These are phyloP conservation scores for Pterobdella sp. DNA, from an alignment of 2,888 invertebrate genomes.

Conservation along the genomic window DNA sequence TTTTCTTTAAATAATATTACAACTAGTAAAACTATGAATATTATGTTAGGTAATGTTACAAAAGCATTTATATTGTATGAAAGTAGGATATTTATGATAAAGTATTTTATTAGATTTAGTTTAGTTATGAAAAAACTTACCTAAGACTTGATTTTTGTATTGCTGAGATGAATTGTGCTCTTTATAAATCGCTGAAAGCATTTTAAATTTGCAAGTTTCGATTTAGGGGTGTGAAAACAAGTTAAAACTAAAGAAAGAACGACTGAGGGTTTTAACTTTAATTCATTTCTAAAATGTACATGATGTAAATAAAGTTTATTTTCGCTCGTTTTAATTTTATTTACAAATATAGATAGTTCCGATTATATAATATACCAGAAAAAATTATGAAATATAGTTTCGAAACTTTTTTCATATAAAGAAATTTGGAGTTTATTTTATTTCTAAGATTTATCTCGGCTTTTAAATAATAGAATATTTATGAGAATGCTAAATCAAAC, in stretches of 20 bases:
- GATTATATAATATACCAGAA: too few species aligned
- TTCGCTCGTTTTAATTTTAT: too few species aligned
- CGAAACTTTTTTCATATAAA: not conserved
- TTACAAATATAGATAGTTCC: too few species aligned
- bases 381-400: not conserved
- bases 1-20: slow-evolving; percentile 73
- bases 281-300: not conserved
- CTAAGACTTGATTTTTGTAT: slow-evolving; percentile 36
- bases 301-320: too few species aligned
- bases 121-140: slow-evolving; percentile 24
- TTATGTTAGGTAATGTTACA: too few species aligned
- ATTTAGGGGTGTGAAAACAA: not conserved
- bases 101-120: too few species aligned
- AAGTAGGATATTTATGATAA: too few species aligned
- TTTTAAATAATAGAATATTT: too few species aligned
- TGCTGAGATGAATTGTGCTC: slow-evolving; percentile 35
- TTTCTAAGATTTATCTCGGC: not conserved
- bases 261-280: not conserved
- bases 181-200: slow-evolving; percentile 38
- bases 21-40: too few species aligned
- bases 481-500: too few species aligned
- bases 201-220: slow-evolving; percentile 17
- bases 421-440: not conserved
- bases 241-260: not conserved
- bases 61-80: too few species aligned